Percentiles rank a stretch among this genome's conserved stretches.
Evolutionary conservation across 2,888 invertebrate species (phyloP).

Genomic region (Perizoma flavofasciatum): DNA sequence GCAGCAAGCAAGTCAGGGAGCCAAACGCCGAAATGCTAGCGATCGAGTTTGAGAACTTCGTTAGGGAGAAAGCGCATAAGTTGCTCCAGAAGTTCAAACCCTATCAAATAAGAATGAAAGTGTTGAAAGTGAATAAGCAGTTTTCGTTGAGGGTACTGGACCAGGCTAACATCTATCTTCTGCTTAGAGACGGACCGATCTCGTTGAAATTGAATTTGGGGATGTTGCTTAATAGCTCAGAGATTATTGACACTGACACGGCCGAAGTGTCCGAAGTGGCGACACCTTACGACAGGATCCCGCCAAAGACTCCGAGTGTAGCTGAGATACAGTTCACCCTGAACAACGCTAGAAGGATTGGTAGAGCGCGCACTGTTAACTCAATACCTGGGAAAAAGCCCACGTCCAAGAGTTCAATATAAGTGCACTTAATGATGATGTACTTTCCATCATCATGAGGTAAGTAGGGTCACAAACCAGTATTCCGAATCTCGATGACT

Average conservation of each 20-base stretch:
- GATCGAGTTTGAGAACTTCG: constrained; percentile 54
- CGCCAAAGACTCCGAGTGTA: constrained; percentile 42
- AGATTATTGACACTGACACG: constrained; percentile 58
- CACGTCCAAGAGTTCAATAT: not conserved
- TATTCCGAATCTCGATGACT: not conserved
- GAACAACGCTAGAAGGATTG: constrained; percentile 29
- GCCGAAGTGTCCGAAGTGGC: constrained; percentile 45
- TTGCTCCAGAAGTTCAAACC: constrained; percentile 50
- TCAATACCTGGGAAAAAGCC: constrained; percentile 2
- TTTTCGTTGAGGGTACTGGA: constrained; percentile 59
- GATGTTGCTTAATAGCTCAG: constrained; percentile 67
- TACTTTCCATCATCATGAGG: too few species aligned
- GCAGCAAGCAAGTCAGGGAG: constrained; percentile 10
- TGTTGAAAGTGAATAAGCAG: constrained; percentile 56
- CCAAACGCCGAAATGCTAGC: constrained; percentile 42
- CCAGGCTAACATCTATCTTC: constrained; percentile 55
- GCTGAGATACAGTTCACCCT: constrained; percentile 42
- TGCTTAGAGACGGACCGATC: constrained; percentile 47
- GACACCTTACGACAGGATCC: constrained; percentile 48
- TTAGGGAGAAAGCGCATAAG: constrained; percentile 49
- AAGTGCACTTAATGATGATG: not conserved
- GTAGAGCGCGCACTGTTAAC: constrained; percentile 3
- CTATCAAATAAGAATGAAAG: constrained; percentile 56
- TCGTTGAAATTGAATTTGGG: constrained; percentile 58
- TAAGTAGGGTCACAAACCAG: not conserved